These are phyloP conservation scores for Cichlasoma orientale DNA, from an alignment of 2,797 vertebrate genomes.

Conservation along the genomic window DNA sequence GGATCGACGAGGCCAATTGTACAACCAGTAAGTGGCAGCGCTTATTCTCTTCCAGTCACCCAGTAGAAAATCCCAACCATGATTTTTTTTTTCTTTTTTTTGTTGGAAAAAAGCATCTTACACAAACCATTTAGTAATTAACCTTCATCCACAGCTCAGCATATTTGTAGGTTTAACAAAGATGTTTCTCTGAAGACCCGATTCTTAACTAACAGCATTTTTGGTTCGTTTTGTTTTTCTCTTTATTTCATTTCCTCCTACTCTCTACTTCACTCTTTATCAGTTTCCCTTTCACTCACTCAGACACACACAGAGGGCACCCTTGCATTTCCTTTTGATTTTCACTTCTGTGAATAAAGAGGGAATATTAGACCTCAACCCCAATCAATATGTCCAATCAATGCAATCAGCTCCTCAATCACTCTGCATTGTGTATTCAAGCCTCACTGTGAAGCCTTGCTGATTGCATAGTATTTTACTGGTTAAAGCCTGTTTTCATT, in stretches of 20 bases:
- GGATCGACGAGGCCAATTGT: slow-evolving; percentile 81
- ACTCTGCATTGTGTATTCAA: slow-evolving; percentile 63
- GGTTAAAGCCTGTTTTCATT: slow-evolving; percentile 62
- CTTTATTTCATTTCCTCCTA: slow-evolving; percentile 1
- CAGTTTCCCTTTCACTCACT: slow-evolving; percentile 39
- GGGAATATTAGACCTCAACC: slow-evolving; percentile 68
- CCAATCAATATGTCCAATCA: slow-evolving; percentile 73
- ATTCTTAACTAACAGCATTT: slow-evolving; percentile 17
- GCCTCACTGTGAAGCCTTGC: slow-evolving; percentile 55
- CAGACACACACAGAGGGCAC: slow-evolving; percentile 18
- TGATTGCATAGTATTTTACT: slow-evolving; percentile 65
- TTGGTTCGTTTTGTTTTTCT: slow-evolving; percentile 2
- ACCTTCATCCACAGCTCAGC: slow-evolving; percentile 14
- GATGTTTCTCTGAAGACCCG: neutral
- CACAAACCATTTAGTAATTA: slow-evolving; percentile 40
- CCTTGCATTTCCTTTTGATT: slow-evolving; percentile 61
- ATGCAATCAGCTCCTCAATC: slow-evolving; percentile 71
- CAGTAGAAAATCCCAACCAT: neutral
- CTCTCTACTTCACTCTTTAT: slow-evolving; percentile 33
- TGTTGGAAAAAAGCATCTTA: slow-evolving; percentile 21
- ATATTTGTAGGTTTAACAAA: neutral
- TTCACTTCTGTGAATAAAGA: slow-evolving; percentile 70
- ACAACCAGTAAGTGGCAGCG: slow-evolving; percentile 55
- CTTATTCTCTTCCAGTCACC: neutral
- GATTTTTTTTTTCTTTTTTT: neutral